Base-by-base conservation (phyloP, 2,113 vertebrate species). In the Indicator maculatus region DNA sequence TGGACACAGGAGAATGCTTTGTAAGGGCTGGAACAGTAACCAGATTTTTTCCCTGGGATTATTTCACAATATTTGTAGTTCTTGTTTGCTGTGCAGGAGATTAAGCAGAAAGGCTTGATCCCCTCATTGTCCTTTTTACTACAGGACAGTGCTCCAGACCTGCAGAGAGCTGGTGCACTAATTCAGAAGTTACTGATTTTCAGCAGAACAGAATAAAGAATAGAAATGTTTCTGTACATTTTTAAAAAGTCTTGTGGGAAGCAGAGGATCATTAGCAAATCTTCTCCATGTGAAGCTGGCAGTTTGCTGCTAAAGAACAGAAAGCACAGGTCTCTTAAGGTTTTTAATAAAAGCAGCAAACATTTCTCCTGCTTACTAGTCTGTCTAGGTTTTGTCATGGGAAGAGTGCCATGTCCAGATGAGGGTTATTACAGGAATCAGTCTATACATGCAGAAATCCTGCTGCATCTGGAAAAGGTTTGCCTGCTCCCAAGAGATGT, bases 41-140 rank as follows among this genome's bases (percentile, higher is more conserved):
- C 52, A 88, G 91, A 91, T 74, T 83, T 93, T 92, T 92, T 93
- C 47, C 47, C 53, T 45, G 85, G 83, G 88, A 95, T 95, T 91
- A 95, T 94, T 95, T 95, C 88, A 88, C 83, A 93, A 71, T 93
- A 86, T 95, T 88, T 94, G 85, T 86, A 74, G 58, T 28, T 90
- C 72, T 91, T 86, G 50, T 81, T 90, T 93, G 88, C 47, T n/a
- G 58, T 7, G 3, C 39, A 80, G 75, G 67, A 89, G 72, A 81
- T 83, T 80, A 76, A 65, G 39, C 87, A 90, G 65, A 92, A 79
- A 94, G 31, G 47, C 23, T 47, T 83, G 86, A 75, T 90, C 20
- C 8, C 26, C 11, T 55, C 39, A 92, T 76, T 77, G 44, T 56
- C 33, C 28, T 75, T 91, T 89, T 58, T 28, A 69, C 30, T 72